phyloP scores from a whole-genome alignment of 1,140 invertebrate genomes.

The Achatina immaculata region DNA sequence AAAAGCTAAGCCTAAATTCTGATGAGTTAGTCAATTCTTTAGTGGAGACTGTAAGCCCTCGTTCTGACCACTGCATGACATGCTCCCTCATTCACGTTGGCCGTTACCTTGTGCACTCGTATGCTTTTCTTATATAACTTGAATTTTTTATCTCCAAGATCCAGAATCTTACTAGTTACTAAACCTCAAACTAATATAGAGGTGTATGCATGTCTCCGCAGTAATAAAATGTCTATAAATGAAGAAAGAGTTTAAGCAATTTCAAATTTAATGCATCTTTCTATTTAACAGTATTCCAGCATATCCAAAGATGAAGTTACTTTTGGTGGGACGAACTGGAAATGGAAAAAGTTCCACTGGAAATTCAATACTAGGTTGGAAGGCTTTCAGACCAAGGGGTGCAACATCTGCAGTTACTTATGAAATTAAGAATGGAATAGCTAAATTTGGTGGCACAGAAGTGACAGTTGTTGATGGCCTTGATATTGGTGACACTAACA shows the following conservation, averaged over 20 bases:
- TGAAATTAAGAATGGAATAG: background rate
- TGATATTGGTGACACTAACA: background rate
- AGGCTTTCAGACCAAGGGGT: background rate
- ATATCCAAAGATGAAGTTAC: background rate
- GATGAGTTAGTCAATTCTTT: no score
- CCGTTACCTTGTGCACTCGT: no score
- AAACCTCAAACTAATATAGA: no score
- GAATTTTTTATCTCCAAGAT: no score
- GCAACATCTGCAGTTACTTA: slow-evolving; percentile 35
- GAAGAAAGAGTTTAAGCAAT: background rate
- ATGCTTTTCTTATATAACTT: no score
- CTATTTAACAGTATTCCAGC: background rate
- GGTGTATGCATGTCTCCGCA: no score
- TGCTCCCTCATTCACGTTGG: no score
- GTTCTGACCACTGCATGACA: no score
- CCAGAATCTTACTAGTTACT: no score
- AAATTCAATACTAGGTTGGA: background rate
- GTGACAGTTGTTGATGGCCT: background rate
- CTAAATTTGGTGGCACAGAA: background rate
- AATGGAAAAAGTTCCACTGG: slow-evolving; percentile 27
- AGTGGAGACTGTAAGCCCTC: no score
- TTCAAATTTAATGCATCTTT: background rate
- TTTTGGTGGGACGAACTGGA: slow-evolving; percentile 7
- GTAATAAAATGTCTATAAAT: background rate
- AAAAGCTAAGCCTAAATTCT: no score